A percentile compares a stretch with the other conserved stretches of the same genome.
These are phyloP conservation scores for Lordiphosa stackelbergi DNA, from an alignment of 1,140 invertebrate genomes.

Conservation along the genomic window DNA sequence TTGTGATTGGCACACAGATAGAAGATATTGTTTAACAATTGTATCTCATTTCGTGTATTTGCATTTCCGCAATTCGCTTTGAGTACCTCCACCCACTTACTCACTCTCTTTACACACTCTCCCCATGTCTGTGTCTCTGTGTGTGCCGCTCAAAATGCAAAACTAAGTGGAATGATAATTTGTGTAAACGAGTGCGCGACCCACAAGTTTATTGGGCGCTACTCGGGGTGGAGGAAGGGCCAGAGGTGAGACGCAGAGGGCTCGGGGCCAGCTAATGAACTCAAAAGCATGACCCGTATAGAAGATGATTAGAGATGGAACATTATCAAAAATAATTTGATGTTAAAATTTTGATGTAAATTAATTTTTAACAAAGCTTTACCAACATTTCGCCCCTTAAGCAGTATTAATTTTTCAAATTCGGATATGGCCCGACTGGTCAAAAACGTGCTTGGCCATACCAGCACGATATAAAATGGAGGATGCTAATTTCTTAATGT, in stretches of 20 bases:
- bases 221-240: slow-evolving; percentile 1
- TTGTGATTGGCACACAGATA: slow-evolving; percentile 26
- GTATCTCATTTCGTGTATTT: slow-evolving; percentile 20
- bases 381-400: too few relatives aligned
- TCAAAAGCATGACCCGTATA: slow-evolving; percentile 19
- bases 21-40: slow-evolving; percentile 12
- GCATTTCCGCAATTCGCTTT: slow-evolving; percentile 47
- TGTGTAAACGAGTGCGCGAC: slow-evolving; percentile 35
- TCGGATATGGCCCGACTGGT: too few relatives aligned
- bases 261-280: slow-evolving; percentile 43
- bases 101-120: slow-evolving; percentile 8
- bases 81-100: slow-evolving; percentile 13
- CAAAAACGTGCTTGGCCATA: too few relatives aligned
- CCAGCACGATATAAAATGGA: too few relatives aligned
- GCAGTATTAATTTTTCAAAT: too few relatives aligned
- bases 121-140: slow-evolving; percentile 3
- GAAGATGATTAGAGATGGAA: slow-evolving; percentile 24
- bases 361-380: too few relatives aligned
- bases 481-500: too few relatives aligned
- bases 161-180: slow-evolving; percentile 33
- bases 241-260: slow-evolving; percentile 19
- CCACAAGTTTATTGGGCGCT: slow-evolving; percentile 19
- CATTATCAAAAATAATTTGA: background rate
- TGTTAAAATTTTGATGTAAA: too few relatives aligned
- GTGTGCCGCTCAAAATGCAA: slow-evolving; percentile 7